phyloP scores from a whole-genome alignment of 2,797 vertebrate species.

The Lates japonicus region DNA sequence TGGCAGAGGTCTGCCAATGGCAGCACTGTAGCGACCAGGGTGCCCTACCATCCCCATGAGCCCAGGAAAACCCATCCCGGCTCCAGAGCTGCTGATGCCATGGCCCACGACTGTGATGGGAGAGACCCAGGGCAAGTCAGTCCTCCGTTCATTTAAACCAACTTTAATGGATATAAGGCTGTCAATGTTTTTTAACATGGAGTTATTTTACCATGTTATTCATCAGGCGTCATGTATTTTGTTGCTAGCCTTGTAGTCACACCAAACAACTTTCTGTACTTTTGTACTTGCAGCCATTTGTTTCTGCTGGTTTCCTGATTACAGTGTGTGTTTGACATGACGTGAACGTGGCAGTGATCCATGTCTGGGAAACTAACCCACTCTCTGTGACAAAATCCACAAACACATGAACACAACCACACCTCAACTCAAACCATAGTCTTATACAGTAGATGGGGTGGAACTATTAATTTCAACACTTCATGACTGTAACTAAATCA shows the following conservation, averaged over 20 bases:
- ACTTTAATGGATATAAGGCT: too few species aligned
- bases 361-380: neutral
- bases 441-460: too few species aligned
- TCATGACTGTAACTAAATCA: neutral
- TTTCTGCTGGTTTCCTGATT: neutral
- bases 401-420: accelerated
- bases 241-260: neutral
- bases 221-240: too few species aligned
- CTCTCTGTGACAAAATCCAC: conserved; percentile 10
- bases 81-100: conserved; percentile 92
- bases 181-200: too few species aligned
- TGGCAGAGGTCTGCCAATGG: conserved; percentile 94
- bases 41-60: conserved; percentile 91
- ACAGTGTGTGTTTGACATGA: neutral
- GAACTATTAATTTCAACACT: neutral
- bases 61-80: conserved; percentile 93
- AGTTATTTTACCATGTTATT: neutral
- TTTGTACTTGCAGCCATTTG: neutral
- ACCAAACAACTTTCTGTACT: neutral
- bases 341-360: neutral
- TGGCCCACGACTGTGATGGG: conserved; percentile 61
- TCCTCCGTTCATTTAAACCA: neutral
- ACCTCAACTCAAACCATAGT: neutral
- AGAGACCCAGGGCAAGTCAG: neutral
- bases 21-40: conserved; percentile 89